Conservation (phyloP, 2,888 invertebrate genomes). For the Malthinus seriepunctatus region DNA sequence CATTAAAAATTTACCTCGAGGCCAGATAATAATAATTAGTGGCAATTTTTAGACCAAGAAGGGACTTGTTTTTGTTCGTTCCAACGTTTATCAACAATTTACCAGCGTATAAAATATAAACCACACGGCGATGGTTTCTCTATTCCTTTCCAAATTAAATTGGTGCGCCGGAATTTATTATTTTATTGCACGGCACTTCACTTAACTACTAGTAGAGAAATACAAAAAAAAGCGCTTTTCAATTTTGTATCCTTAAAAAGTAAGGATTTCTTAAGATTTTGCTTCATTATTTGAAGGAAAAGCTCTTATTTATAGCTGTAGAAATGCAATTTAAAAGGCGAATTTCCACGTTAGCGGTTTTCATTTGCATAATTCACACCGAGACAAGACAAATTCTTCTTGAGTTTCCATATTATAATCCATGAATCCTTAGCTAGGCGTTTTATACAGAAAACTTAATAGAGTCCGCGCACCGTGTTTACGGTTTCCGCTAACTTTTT, state of each 20-base stretch:
- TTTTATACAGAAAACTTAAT: slow-evolving; percentile 48
- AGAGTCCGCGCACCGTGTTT: slow-evolving; percentile 47
- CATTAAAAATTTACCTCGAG: slow-evolving; percentile 29
- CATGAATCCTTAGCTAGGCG: slow-evolving; percentile 39
- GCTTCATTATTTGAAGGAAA: slow-evolving; percentile 36
- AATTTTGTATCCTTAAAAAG: slow-evolving; percentile 15
- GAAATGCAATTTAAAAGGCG: slow-evolving; percentile 51
- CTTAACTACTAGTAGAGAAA: background rate
- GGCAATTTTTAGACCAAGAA: slow-evolving; percentile 26
- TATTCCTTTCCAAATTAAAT: background rate
- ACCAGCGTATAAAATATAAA: slow-evolving; percentile 13
- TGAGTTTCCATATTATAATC: slow-evolving; percentile 51
- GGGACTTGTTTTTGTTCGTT: slow-evolving; percentile 25
- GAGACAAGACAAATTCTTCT: slow-evolving; percentile 52
- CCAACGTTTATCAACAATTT: slow-evolving; percentile 29
- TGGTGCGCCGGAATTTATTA: background rate
- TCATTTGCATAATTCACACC: slow-evolving; percentile 52
- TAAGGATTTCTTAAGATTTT: slow-evolving; percentile 23
- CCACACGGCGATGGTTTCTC: slow-evolving; percentile 17
- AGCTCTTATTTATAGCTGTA: slow-evolving; percentile 47
- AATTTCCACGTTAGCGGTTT: slow-evolving; percentile 50
- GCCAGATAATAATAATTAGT: slow-evolving; percentile 23
- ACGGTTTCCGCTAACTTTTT: slow-evolving; percentile 45
- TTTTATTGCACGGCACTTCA: background rate
- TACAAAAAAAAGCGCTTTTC: background rate